A percentile compares a stretch with the other conserved stretches of the same genome.
Conservation (phyloP, 2,797 vertebrate genomes). For the Coranthus polyacanthus region DNA sequence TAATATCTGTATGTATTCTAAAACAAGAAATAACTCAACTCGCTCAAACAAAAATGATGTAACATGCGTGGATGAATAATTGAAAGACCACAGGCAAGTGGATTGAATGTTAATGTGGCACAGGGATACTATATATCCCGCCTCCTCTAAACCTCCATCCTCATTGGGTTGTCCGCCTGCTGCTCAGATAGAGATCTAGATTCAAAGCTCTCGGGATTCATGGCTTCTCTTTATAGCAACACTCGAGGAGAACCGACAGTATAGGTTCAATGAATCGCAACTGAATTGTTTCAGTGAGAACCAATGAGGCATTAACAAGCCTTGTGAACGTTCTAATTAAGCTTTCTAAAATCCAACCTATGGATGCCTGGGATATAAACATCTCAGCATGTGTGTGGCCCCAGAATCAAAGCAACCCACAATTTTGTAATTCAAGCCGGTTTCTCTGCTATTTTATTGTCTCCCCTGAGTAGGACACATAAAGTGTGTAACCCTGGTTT, state of each 20-base stretch:
- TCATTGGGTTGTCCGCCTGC: slow-evolving; percentile 49
- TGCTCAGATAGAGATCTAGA: slow-evolving; percentile 62
- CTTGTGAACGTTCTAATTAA: slow-evolving; percentile 68
- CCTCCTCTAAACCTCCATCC: slow-evolving; percentile 48
- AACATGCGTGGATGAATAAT: slow-evolving; percentile 82
- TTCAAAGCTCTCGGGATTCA: slow-evolving; percentile 66
- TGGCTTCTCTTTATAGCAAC: slow-evolving; percentile 72
- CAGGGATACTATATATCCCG: slow-evolving; percentile 38
- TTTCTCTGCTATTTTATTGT: slow-evolving; percentile 9
- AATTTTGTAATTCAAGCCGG: slow-evolving; percentile 13
- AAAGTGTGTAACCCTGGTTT: slow-evolving; percentile 43
- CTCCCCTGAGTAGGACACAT: background rate
- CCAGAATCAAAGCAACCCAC: slow-evolving; percentile 38
- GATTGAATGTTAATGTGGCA: slow-evolving; percentile 77
- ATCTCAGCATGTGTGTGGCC: slow-evolving; percentile 52
- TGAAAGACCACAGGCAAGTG: slow-evolving; percentile 78
- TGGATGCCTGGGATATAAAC: slow-evolving; percentile 51
- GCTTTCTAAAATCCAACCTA: slow-evolving; percentile 57
- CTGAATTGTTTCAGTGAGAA: slow-evolving; percentile 59
- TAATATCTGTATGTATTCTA: slow-evolving; percentile 63
- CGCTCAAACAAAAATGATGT: slow-evolving; percentile 73
- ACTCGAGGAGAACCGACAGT: slow-evolving; percentile 60
- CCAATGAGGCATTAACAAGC: slow-evolving; percentile 69
- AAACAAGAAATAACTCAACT: slow-evolving; percentile 53
- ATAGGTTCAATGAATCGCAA: slow-evolving; percentile 67